Percentiles rank a stretch among this genome's conserved stretches.
Evolutionary conservation across 2,113 vertebrate genomes (phyloP).

Genomic region (Aegotheles bennettii): DNA sequence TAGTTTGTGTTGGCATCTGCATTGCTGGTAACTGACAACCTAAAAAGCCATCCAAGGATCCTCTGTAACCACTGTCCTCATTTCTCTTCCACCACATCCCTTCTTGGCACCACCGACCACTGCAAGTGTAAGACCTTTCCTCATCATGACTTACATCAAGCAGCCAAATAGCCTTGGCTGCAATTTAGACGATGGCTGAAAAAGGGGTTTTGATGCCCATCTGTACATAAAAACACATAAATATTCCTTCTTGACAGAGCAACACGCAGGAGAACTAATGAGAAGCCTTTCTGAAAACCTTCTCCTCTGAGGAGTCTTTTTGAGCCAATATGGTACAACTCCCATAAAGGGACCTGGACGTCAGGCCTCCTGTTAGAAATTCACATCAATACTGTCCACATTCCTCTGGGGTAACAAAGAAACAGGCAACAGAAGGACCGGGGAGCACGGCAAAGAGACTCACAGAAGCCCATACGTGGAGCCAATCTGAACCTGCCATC

Average conservation of each 20-base stretch:
- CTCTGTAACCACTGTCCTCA: background rate
- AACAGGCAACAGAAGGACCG: background rate
- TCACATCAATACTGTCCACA: background rate
- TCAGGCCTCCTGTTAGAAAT: background rate
- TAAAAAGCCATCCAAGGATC: background rate
- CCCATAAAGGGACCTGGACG: background rate
- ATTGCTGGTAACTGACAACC: background rate
- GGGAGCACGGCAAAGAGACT: background rate
- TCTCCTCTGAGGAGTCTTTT: background rate
- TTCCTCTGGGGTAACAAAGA: background rate
- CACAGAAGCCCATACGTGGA: fast-evolving
- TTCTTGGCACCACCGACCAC: background rate
- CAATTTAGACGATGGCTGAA: background rate
- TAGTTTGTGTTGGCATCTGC: conserved; percentile 4
- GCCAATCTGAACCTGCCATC: background rate
- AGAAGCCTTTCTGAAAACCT: background rate
- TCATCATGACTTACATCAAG: background rate
- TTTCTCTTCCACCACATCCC: background rate
- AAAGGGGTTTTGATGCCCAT: background rate
- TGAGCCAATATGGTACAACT: background rate
- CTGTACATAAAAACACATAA: background rate
- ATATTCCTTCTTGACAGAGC: background rate
- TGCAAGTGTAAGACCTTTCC: background rate
- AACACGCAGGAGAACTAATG: background rate
- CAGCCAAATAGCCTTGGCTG: background rate